These are phyloP conservation scores for Anguilla megastoma DNA, from an alignment of 2,797 vertebrate genomes.

Conservation along the genomic window DNA sequence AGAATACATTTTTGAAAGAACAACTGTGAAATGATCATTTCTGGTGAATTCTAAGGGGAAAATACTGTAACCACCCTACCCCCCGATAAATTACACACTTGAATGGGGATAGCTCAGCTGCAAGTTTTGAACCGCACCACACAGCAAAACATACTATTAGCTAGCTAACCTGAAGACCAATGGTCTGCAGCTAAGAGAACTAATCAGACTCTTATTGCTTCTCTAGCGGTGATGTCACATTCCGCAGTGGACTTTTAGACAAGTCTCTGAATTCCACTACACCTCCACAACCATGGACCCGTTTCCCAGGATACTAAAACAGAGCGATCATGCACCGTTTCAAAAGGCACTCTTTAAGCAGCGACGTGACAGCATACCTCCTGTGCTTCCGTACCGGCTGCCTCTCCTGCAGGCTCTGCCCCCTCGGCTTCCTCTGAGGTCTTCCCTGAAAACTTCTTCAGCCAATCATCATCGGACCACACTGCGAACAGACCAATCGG, in stretches of 20 bases:
- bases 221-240: too few relatives aligned
- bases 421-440: constrained; percentile 84
- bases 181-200: too few relatives aligned
- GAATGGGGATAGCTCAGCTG: too few relatives aligned
- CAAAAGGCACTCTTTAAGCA: not conserved
- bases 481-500: constrained; percentile 66
- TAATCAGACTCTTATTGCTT: too few relatives aligned
- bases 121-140: not conserved
- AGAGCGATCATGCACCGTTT: not conserved
- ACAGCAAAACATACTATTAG: not conserved
- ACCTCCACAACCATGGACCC: not conserved
- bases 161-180: too few relatives aligned
- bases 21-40: too few relatives aligned
- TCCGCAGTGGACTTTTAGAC: not conserved
- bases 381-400: constrained; percentile 70
- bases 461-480: constrained; percentile 97
- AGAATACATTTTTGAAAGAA: too few relatives aligned
- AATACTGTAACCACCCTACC: too few relatives aligned
- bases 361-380: constrained; percentile 72
- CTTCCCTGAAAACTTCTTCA: constrained; percentile 98
- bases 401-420: constrained; percentile 69
- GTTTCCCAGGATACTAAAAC: not conserved
- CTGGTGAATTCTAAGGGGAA: too few relatives aligned
- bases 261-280: not conserved
- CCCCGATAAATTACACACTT: too few relatives aligned